phyloP scores from a whole-genome alignment of 2,797 vertebrate species.

The Crypturellus tataupa region DNA sequence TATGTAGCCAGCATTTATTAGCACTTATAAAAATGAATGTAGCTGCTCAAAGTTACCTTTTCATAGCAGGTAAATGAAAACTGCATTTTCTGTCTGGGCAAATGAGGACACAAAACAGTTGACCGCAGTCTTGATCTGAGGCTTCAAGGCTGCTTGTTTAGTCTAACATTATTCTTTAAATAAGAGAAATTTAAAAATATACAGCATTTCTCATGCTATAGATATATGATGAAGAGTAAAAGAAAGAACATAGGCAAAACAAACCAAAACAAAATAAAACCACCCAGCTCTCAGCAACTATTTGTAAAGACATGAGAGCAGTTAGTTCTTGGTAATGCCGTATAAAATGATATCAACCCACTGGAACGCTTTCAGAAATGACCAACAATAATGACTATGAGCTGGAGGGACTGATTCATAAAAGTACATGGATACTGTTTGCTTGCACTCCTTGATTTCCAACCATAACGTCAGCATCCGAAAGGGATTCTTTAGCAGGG shows the following conservation, averaged over 20 bases:
- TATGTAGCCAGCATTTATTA: slow-evolving; percentile 24
- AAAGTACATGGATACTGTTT: background rate
- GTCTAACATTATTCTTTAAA: background rate
- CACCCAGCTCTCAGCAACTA: too few species aligned
- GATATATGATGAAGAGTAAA: background rate
- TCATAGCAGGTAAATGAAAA: slow-evolving; percentile 1
- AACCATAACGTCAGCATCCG: background rate
- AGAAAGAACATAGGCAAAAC: slow-evolving; percentile 1
- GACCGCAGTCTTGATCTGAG: background rate
- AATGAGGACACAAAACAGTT: background rate
- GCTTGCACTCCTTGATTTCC: background rate
- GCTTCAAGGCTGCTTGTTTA: background rate
- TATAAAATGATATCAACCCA: background rate
- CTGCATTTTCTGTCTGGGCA: background rate
- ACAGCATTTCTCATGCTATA: background rate
- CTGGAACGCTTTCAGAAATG: background rate
- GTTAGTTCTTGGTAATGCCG: background rate
- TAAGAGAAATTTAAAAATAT: slow-evolving; percentile 15
- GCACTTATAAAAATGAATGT: background rate
- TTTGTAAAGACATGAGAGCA: background rate
- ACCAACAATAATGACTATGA: background rate
- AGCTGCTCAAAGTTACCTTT: slow-evolving; percentile 5
- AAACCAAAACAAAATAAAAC: background rate
- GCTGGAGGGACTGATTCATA: background rate
- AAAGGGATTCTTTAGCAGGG: background rate